Conservation (phyloP, 2,888 invertebrate genomes). For the Agrotis ipsilon region DNA sequence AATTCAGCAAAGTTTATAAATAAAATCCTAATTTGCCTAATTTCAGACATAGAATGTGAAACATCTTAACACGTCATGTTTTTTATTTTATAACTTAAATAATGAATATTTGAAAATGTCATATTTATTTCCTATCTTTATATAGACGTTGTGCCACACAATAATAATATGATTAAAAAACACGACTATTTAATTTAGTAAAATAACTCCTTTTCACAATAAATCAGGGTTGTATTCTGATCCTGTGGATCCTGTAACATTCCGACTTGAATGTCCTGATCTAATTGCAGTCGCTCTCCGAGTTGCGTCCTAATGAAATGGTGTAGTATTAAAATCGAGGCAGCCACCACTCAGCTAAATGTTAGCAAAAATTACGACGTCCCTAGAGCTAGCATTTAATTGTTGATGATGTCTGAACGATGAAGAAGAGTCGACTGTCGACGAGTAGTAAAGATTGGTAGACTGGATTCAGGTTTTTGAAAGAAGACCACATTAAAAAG, state of each 20-base stretch:
- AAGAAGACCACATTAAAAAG: neutral
- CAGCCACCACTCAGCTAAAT: constrained; percentile 64
- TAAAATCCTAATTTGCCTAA: no score
- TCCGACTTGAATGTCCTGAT: constrained; percentile 41
- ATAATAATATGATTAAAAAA: no score
- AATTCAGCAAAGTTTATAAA: no score
- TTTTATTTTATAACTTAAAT: no score
- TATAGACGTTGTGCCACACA: no score
- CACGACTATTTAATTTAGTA: no score
- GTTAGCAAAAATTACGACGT: constrained; percentile 67
- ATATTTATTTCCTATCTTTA: no score
- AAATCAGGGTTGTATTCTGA: neutral
- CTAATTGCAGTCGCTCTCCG: constrained; percentile 61
- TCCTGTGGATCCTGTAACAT: constrained; percentile 15
- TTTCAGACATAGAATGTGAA: no score
- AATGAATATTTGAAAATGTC: no score
- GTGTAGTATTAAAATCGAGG: constrained; percentile 73
- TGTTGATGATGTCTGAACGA: constrained; percentile 2
- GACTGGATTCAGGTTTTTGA: neutral
- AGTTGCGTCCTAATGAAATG: constrained; percentile 63
- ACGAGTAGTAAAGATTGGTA: no score
- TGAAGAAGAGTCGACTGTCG: no score
- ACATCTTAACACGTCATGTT: no score
- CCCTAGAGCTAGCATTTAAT: constrained; percentile 15
- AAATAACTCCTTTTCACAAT: neutral